A percentile compares a stretch with the other conserved stretches of the same genome.
These are phyloP conservation scores for Pseudomyrmex sp. DNA, from an alignment of 1,140 invertebrate genomes.

Conservation along the genomic window DNA sequence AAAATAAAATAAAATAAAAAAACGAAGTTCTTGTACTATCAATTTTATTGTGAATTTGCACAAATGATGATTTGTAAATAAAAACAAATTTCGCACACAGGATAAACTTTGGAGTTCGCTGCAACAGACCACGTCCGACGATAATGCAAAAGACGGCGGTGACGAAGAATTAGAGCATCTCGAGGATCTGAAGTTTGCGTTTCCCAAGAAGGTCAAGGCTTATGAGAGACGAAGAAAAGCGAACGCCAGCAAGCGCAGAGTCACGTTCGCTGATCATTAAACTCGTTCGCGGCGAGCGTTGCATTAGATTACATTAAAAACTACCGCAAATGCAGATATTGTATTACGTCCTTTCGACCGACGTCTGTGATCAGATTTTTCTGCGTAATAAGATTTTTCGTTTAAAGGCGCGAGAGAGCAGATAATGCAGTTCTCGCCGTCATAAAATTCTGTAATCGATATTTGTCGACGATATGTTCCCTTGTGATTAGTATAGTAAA, in stretches of 20 bases:
- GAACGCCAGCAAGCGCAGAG: slow-evolving; percentile 48
- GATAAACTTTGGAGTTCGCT: slow-evolving; percentile 59
- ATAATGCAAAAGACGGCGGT: slow-evolving; percentile 45
- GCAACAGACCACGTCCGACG: slow-evolving; percentile 59
- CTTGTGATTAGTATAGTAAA: slow-evolving; percentile 13
- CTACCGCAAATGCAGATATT: slow-evolving; percentile 47
- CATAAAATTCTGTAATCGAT: slow-evolving; percentile 38
- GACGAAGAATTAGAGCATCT: slow-evolving; percentile 5
- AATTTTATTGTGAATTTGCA: no score
- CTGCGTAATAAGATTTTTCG: slow-evolving; percentile 51
- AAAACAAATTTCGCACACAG: background rate
- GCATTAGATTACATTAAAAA: slow-evolving; percentile 55
- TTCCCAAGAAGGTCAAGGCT: slow-evolving; percentile 43
- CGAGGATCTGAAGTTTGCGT: slow-evolving; percentile 45
- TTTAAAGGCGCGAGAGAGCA: slow-evolving; percentile 21
- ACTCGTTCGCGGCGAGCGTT: slow-evolving; percentile 41
- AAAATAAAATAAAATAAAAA: no score
- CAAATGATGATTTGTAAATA: no score
- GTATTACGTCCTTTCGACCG: slow-evolving; percentile 36
- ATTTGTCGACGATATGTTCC: slow-evolving; percentile 25
- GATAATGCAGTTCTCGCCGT: slow-evolving; percentile 46
- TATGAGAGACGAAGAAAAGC: slow-evolving; percentile 28
- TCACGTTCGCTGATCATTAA: slow-evolving; percentile 62
- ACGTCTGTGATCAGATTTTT: slow-evolving; percentile 37
- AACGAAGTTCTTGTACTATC: no score